Evolutionary conservation across 2,888 invertebrate species (phyloP).

Genomic region (Ophraella communa): DNA sequence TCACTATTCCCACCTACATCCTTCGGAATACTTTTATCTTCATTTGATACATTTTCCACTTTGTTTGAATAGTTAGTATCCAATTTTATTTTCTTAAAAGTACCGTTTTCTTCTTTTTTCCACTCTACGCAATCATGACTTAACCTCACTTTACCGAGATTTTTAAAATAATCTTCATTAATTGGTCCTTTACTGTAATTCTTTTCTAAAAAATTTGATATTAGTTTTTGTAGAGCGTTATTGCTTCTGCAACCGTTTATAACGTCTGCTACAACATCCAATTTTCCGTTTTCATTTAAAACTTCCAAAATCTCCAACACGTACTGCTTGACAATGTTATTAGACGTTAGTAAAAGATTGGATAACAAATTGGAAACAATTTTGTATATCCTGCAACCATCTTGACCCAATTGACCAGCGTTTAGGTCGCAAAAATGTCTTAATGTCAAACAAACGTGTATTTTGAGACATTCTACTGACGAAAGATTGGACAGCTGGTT

Average conservation of each 20-base stretch:
- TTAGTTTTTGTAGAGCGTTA: neutral
- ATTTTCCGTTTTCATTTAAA: constrained; percentile 23
- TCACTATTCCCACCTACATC: neutral
- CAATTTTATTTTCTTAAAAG: constrained; percentile 19
- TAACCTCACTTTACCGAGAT: constrained; percentile 20
- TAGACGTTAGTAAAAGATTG: constrained; percentile 10
- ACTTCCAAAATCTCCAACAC: constrained; percentile 28
- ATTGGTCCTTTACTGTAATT: neutral
- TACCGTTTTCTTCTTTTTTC: constrained; percentile 9
- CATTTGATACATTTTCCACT: neutral
- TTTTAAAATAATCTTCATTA: constrained; percentile 27
- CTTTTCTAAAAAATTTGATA: constrained; percentile 28
- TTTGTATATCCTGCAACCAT: constrained; percentile 15
- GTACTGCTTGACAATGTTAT: constrained; percentile 28
- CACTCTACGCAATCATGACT: constrained; percentile 29
- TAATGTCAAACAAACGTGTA: constrained; percentile 24
- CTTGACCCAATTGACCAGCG: constrained; percentile 24
- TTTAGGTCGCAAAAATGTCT: constrained; percentile 16
- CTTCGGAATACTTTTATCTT: neutral
- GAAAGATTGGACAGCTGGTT: constrained; percentile 34
- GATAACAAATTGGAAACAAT: constrained; percentile 22
- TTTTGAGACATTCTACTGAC: constrained; percentile 20
- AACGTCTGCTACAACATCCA: constrained; percentile 24
- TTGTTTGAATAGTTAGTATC: neutral
- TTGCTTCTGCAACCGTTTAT: constrained; percentile 13